Evolutionary conservation across 1,140 invertebrate species (phyloP), one percentile per base, ranked within the genome.

Genomic region (Polypedilum pembai): DNA sequence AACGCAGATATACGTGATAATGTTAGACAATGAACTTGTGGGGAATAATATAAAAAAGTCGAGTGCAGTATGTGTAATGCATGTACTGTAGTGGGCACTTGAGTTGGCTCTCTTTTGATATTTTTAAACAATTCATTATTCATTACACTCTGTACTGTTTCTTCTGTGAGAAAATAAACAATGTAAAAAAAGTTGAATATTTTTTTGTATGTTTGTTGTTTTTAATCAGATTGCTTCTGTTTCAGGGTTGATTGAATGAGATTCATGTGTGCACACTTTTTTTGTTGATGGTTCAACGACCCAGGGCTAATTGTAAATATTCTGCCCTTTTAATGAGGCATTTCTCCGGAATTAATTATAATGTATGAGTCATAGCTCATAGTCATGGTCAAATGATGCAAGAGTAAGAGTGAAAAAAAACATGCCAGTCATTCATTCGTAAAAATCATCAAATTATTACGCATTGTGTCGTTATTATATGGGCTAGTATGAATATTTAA

Each of bases 21-120:
- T 12, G n/a, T 56, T 56, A 56, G 45, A 56, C 45, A 56, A 56
- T 56, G 45, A 56, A 56, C 45, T 56, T 56, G 45, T 56, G n/a
- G 41, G 15, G 15, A 56, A 56, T 4, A 56, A 33, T 33, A 33
- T 33, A 33, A 33, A 5, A 33, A 33, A 33, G 24, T 33, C 24
- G 24, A 33, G 24, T 33, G 24, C 24, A 33, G 5, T 33, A 5
- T 33, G 5, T 33, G 5, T 33, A 5, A 1, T 3, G 45, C 45
- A 56, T 56, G 45, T 15, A 45, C 41, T 45, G 8, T 56, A 56
- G 45, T 56, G 45, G 45, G 45, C 45, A 56, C 45, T 56, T 56
- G 45, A 56, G 45, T n/a, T 56, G 45, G 12, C 24, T 33, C 24
- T 33, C 24, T 33, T 33, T 33, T 33, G 24, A 33, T 33, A 33